Conservation (phyloP, 1,140 invertebrate genomes). For the Drosophila repleta region DNA sequence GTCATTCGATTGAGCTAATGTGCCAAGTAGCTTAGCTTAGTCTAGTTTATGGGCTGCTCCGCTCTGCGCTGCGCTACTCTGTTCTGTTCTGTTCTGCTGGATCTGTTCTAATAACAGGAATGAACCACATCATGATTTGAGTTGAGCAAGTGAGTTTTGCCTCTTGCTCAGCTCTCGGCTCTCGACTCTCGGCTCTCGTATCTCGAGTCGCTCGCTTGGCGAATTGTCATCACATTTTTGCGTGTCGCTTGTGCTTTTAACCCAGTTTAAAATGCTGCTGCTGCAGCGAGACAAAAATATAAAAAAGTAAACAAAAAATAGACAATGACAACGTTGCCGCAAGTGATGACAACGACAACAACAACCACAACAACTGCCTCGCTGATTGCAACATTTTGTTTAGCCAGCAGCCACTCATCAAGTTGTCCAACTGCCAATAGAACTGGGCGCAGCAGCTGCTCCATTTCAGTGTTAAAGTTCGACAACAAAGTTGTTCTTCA, state of each 20-base stretch:
- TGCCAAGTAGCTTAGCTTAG: conserved; percentile 11
- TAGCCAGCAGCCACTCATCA: conserved; percentile 42
- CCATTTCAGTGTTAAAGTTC: conserved; percentile 9
- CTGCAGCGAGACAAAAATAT: conserved; percentile 30
- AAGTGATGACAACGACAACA: conserved; percentile 35
- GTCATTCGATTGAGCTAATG: conserved; percentile 27
- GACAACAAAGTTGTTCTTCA: neutral
- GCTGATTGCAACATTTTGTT: conserved; percentile 44
- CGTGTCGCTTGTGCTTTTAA: conserved; percentile 55
- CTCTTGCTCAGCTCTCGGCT: neutral
- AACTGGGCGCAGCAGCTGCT: conserved; percentile 38
- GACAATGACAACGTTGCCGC: conserved; percentile 45
- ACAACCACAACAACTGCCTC: conserved; percentile 19
- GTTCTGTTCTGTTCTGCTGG: conserved; percentile 1
- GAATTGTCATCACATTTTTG: conserved; percentile 57
- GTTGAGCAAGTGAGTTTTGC: conserved; percentile 13
- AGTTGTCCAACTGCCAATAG: conserved; percentile 44
- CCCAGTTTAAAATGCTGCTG: conserved; percentile 48
- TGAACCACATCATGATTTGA: conserved; percentile 21
- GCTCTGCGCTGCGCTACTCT: conserved; percentile 5
- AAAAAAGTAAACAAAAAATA: too few species aligned
- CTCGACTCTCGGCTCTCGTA: conserved; percentile 3
- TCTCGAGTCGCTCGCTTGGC: conserved; percentile 34
- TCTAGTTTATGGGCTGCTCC: conserved; percentile 5
- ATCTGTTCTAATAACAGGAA: conserved; percentile 19